phyloP scores from a whole-genome alignment of 2,113 vertebrate genomes.

The Empidonax alnorum region DNA sequence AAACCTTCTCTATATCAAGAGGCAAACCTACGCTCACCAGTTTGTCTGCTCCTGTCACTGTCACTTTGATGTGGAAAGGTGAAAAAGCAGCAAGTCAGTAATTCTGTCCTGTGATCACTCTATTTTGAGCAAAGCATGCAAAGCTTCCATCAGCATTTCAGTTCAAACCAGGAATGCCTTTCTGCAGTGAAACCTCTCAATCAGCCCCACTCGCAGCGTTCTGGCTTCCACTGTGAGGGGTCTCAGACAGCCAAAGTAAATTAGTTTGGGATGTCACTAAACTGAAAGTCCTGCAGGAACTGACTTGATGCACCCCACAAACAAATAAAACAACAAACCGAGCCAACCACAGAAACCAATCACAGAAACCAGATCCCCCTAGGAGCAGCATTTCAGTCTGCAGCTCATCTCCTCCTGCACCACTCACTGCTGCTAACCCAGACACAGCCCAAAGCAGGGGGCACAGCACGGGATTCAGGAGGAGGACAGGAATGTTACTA shows the following conservation, averaged over 20 bases:
- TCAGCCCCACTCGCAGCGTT: neutral
- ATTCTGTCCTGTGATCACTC: neutral
- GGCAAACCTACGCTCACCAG: neutral
- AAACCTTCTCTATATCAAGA: neutral
- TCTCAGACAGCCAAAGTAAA: neutral
- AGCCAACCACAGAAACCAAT: neutral
- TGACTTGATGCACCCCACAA: neutral
- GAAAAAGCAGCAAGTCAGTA: neutral
- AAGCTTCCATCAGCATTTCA: neutral
- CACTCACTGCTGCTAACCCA: neutral
- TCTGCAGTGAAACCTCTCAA: neutral
- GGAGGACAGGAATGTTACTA: neutral
- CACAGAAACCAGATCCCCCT: neutral
- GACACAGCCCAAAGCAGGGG: neutral
- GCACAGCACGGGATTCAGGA: neutral
- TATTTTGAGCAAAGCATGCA: neutral
- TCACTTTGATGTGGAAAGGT: neutral
- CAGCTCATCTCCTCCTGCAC: neutral
- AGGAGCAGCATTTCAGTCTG: neutral
- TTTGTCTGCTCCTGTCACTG: neutral
- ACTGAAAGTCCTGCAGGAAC: neutral
- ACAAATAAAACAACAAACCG: neutral
- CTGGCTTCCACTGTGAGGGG: neutral
- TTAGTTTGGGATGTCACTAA: neutral
- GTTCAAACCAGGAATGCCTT: neutral